These are phyloP conservation scores for Ophion ventricosus DNA, from an alignment of 2,888 invertebrate species.

Conservation along the genomic window DNA sequence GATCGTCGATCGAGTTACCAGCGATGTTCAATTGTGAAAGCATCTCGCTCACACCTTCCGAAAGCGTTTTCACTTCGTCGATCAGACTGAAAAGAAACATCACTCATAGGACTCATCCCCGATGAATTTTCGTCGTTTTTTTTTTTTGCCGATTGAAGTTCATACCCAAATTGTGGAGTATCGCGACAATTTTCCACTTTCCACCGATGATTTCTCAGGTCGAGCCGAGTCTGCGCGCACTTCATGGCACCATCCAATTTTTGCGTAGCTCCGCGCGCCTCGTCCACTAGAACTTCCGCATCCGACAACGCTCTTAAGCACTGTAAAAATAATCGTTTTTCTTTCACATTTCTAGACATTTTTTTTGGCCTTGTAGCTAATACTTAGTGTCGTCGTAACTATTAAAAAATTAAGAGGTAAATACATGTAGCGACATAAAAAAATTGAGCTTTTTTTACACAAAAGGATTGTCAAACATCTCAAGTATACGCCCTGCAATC, in stretches of 20 bases:
- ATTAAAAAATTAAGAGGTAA: too few relatives aligned
- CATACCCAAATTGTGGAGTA: conserved; percentile 65
- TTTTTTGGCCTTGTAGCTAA: neutral
- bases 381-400: too few relatives aligned
- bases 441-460: too few relatives aligned
- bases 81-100: conserved; percentile 72
- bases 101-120: neutral
- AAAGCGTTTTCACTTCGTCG: conserved; percentile 77
- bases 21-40: conserved; percentile 79
- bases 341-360: too few relatives aligned
- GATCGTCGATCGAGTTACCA: conserved; percentile 75
- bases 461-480: too few relatives aligned
- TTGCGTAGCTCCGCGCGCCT: conserved; percentile 55
- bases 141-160: neutral
- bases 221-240: conserved; percentile 66
- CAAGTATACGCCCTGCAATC: too few relatives aligned
- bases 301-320: conserved; percentile 64
- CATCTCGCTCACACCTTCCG: conserved; percentile 74
- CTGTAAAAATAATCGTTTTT: conserved; percentile 36
- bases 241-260: conserved; percentile 69
- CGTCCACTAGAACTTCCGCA: conserved; percentile 59
- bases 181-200: conserved; percentile 70
- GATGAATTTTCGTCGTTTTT: neutral
- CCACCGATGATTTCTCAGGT: conserved; percentile 52
- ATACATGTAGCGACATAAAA: too few relatives aligned